phyloP scores from a whole-genome alignment of 1,140 invertebrate species.

The Drosophila sucinea region DNA sequence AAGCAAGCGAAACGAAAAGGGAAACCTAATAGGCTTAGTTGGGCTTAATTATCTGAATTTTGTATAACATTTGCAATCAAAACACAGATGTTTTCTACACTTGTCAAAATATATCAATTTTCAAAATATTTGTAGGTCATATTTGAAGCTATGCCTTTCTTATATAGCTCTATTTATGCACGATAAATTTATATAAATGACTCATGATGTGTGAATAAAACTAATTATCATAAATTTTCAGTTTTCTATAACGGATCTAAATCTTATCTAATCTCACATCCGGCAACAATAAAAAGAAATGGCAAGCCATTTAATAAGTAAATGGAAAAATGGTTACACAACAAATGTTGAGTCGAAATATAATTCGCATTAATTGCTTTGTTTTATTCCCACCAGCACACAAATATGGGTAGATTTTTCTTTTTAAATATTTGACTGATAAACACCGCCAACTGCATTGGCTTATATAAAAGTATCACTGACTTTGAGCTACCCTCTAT shows the following conservation, averaged over 20 bases:
- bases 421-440: conserved; percentile 5
- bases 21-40: too few species aligned
- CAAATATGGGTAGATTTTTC: not conserved
- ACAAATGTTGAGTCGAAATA: not conserved
- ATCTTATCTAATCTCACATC: not conserved
- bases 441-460: conserved; percentile 1
- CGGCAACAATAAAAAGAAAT: conserved; percentile 1
- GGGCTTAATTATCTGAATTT: too few species aligned
- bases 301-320: not conserved
- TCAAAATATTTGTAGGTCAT: too few species aligned
- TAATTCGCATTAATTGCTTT: conserved; percentile 6
- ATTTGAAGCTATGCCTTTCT: too few species aligned
- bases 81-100: too few species aligned
- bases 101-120: too few species aligned
- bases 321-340: not conserved
- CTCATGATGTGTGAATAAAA: too few species aligned
- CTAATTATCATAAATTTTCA: too few species aligned
- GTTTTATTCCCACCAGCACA: not conserved
- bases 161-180: too few species aligned
- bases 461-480: not conserved
- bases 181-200: too few species aligned
- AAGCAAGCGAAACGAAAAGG: too few species aligned
- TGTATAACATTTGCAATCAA: too few species aligned
- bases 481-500: not conserved
- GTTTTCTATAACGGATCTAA: not conserved